These are phyloP conservation scores for Urosaurus nigricauda DNA, from an alignment of 2,797 vertebrate species.

Conservation along the genomic window DNA sequence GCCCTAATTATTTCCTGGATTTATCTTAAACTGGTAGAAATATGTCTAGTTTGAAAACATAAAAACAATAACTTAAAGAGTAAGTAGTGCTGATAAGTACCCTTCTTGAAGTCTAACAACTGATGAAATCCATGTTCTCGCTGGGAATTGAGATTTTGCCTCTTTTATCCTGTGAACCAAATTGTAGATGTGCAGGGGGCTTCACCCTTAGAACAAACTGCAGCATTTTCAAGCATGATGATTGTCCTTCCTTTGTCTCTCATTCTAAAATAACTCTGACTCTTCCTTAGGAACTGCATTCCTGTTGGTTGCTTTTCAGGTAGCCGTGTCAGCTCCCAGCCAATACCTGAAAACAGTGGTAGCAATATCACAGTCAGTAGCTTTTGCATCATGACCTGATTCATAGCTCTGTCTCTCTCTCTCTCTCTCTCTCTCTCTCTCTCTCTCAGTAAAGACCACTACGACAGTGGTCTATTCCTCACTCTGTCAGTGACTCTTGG, in stretches of 20 bases:
- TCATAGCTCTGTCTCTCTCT: no score
- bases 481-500: neutral
- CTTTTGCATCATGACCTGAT: rapidly evolving
- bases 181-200: neutral
- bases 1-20: neutral
- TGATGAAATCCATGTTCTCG: neutral
- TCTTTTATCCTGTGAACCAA: neutral
- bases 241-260: neutral
- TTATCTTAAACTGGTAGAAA: neutral
- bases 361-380: neutral
- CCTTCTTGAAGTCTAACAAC: neutral
- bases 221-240: neutral
- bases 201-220: neutral
- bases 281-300: neutral
- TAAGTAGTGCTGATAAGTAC: neutral
- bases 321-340: conserved; percentile 6
- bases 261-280: neutral
- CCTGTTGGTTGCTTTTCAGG: neutral
- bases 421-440: no score
- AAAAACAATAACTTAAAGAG: neutral
- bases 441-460: conserved; percentile 3
- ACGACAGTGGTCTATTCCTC: neutral
- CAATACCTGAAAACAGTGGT: neutral
- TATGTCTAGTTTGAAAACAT: neutral
- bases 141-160: neutral